Evolutionary conservation across 2,797 vertebrate species (phyloP), one percentile per base, ranked within the genome.

Genomic region (Tangara arthus): DNA sequence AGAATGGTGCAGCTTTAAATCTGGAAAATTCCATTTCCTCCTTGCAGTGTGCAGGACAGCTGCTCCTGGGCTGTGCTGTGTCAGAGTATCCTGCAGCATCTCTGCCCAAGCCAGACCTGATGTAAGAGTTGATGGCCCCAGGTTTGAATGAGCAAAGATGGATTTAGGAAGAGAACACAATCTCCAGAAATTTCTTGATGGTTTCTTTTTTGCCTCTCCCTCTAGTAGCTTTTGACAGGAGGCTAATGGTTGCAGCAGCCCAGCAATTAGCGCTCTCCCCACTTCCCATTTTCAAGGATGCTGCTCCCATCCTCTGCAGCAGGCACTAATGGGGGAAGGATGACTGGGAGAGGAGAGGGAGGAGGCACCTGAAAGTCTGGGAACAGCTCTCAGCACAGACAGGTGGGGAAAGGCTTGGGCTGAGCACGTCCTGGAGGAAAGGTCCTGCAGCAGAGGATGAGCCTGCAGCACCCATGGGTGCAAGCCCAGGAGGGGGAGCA

Each of bases 401-500:
- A 82, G 65, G n/a, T 44, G 52, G 24, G 2, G 37, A 64, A 85
- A 60, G 49, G 13, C 60, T 95, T 26, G 30, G 30, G 7, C 24
- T 70, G 69, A 91, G 44, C 32, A 13, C 4, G 11, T 64, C 20
- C 14, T 82, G 57, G 37, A 63, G 80, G n/a, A 23, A 63, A 61
- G 34, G 49, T 77, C 34, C 42, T 2, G 14, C 59, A 55, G 59
- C 28, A 5, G 34, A 92, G 79, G 72, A 95, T 96, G 95, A 96
- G 84, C 55, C 83, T 96, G 64, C 91, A 91, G 71, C 94, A 96
- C 75, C 95, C 94, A 10, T 96, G 95, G 96, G 44, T 94, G 82
- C 75, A 84, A 28, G 34, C 44, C 44, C 75, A 0, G 21, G 85
- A 75, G 1, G 6, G 4, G 28, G 94, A 96, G 53, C 84, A 95